Conservation (phyloP, 2,888 invertebrate species). For the Scelioninae gen. 2 region DNA sequence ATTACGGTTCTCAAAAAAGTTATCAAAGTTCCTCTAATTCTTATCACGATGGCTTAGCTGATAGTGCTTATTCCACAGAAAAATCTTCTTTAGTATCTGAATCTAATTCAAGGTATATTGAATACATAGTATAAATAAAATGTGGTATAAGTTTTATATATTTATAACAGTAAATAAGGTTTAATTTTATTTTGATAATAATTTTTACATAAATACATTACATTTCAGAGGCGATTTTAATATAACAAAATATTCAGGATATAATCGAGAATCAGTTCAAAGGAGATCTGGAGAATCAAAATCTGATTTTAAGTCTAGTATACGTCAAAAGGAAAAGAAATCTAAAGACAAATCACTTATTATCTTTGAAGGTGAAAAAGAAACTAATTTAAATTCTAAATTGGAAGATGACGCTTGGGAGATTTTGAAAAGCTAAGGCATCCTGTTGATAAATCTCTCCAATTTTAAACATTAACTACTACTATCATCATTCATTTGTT, state of each 20-base stretch:
- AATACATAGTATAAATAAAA: too few species aligned
- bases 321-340: conserved; percentile 61
- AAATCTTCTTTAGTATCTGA: conserved; percentile 71
- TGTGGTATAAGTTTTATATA: too few species aligned
- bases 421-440: conserved; percentile 71
- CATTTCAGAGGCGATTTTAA: conserved; percentile 62
- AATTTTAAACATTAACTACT: conserved; percentile 23
- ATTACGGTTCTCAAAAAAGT: conserved; percentile 67
- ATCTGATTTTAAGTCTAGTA: conserved; percentile 61
- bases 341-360: conserved; percentile 68
- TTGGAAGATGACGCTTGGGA: conserved; percentile 74
- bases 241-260: conserved; percentile 62
- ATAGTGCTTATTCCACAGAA: conserved; percentile 68
- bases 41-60: conserved; percentile 67
- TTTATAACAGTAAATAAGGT: too few species aligned
- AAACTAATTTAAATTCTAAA: conserved; percentile 69
- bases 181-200: too few species aligned
- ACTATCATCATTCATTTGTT: not conserved
- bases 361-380: conserved; percentile 68
- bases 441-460: not conserved
- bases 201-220: conserved; percentile 2
- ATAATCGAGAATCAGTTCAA: conserved; percentile 43
- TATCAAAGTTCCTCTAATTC: conserved; percentile 70
- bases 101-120: conserved; percentile 67
- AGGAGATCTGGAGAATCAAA: conserved; percentile 57